Base-by-base conservation (phyloP, 1,140 invertebrate species). In the Mamestra configurata region DNA sequence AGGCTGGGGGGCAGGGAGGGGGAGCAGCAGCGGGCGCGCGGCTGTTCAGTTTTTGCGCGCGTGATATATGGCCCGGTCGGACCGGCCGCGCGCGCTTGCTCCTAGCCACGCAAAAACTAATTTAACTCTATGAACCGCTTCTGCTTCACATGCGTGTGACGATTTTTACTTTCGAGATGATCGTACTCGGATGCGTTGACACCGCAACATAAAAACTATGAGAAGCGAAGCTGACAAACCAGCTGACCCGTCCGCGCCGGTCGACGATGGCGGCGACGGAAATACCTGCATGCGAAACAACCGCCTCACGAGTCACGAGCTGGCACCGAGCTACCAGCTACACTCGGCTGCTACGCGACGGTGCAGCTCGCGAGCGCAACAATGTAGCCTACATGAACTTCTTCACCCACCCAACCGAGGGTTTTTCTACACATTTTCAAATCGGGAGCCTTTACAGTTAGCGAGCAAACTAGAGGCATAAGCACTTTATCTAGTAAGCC, bases 21-120 rank as follows among this genome's bases (percentile, higher is more conserved):
- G 35, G 18, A 7, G 20, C 31, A 1, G 46, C 20, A 51, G 7
- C 18, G 37, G 66, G 11, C 18, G 43, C 40, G 18, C 27, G 18
- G 71, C 8, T 4, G 51, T 1, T 35, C 61, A 6, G 37, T 64
- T 61, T 76, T 61, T 76, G 55, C 43, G 40, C 73, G 40, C 53
- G 73, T 76, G 73, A 64, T 57, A 64, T 76, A 76, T 76, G 73
- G 68, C 37, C 73, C 73, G 73, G 73, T 76, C 57, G 37, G 57
- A 76, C 73, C 57, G 73, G 71, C 20, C 27, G 27, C 70, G 49
- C 49, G n/a, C n/a, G n/a, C 70, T 27, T 20, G 55, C 55, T 57
- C 10, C 31, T 49, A 37, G 57, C 57, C 71, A 13, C 73, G 18
- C 40, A 76, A 61, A 76, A 57, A 73, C 71, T 37, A 20, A 40